These are phyloP conservation scores for Mus spretus DNA, from an alignment of 2,797 vertebrate species.

Conservation along the genomic window DNA sequence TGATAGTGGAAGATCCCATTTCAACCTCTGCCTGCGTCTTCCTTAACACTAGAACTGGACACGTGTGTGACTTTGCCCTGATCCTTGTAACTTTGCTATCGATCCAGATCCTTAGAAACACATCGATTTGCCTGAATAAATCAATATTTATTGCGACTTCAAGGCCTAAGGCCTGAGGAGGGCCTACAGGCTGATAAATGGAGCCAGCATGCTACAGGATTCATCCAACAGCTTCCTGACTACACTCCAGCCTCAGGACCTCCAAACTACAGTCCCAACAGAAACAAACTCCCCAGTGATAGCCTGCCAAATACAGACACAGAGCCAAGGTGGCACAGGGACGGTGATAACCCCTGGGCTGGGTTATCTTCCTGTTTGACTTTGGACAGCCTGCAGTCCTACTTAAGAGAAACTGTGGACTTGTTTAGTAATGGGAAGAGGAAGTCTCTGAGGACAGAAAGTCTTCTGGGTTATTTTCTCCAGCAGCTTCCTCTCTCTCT, in stretches of 20 bases:
- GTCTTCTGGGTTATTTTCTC: background rate
- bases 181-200: conserved; percentile 62
- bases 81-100: conserved; percentile 76
- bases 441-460: background rate
- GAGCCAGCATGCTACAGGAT: background rate
- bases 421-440: background rate
- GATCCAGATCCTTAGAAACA: conserved; percentile 69
- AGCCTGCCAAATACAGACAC: background rate
- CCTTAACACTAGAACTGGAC: background rate
- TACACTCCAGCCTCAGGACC: background rate
- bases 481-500: too few relatives aligned
- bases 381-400: rapidly evolving
- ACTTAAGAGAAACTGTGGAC: too few relatives aligned
- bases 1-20: too few relatives aligned
- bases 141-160: conserved; percentile 82
- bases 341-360: background rate
- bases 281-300: background rate
- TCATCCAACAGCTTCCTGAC: background rate
- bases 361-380: background rate
- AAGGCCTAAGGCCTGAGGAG: conserved; percentile 47
- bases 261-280: too few relatives aligned
- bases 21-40: background rate
- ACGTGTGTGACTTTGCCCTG: conserved; percentile 71
- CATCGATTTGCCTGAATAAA: conserved; percentile 72
- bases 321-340: background rate